Conservation (phyloP, 2,888 invertebrate species). For the Caenorhabditis parvicauda region DNA sequence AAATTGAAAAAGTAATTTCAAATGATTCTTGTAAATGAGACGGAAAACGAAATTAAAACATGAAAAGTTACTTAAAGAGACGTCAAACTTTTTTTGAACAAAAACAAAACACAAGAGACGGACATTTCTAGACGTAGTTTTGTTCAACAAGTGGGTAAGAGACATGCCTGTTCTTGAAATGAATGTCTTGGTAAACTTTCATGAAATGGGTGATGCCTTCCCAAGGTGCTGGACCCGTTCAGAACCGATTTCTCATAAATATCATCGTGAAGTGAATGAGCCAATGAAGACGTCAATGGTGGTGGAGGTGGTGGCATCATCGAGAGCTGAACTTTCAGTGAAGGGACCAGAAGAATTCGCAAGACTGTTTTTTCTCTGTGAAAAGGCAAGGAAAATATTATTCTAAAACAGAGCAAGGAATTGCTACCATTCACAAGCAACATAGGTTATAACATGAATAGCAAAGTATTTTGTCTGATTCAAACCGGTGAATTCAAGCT, state of each 20-base stretch:
- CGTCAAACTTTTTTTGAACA: too few species aligned
- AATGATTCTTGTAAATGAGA: too few species aligned
- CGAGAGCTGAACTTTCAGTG: slow-evolving; percentile 43
- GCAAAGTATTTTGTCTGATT: too few species aligned
- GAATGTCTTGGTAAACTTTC: slow-evolving; percentile 28
- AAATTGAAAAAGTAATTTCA: too few species aligned
- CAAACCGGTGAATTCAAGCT: slow-evolving; percentile 53
- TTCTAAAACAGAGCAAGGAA: not conserved
- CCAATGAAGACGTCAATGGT: slow-evolving; percentile 21
- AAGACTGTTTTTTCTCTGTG: too few species aligned
- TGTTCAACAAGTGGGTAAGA: slow-evolving; percentile 12
- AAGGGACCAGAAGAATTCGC: too few species aligned
- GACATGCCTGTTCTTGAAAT: slow-evolving; percentile 45
- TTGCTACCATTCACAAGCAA: not conserved
- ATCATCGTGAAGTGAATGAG: slow-evolving; percentile 24
- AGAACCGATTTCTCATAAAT: slow-evolving; percentile 24
- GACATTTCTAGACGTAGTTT: too few species aligned
- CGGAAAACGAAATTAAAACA: too few species aligned
- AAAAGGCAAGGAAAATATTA: too few species aligned
- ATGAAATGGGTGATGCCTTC: slow-evolving; percentile 11
- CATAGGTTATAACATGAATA: not conserved
- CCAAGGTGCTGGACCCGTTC: slow-evolving; percentile 1
- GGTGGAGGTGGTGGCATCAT: slow-evolving; percentile 49
- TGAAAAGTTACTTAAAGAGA: too few species aligned
- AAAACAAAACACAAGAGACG: too few species aligned